Percentiles rank a stretch among this genome's conserved stretches.
Evolutionary conservation across 2,797 vertebrate genomes (phyloP).

Genomic region (Sebastes kiyomatsui): DNA sequence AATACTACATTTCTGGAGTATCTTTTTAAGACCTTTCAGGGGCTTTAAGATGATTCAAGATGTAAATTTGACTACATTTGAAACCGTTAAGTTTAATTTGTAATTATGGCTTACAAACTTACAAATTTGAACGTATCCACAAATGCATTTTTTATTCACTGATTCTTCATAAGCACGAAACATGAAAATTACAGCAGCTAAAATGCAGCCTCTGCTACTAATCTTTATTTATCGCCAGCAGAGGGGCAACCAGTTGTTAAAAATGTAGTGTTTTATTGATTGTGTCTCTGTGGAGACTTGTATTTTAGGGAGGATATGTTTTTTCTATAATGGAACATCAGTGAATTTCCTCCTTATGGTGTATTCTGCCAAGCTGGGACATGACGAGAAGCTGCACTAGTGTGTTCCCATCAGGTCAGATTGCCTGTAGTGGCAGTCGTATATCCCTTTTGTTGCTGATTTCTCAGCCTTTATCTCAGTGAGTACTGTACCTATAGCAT

Average conservation of each 20-base stretch:
- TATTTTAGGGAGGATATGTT: neutral
- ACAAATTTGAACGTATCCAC: neutral
- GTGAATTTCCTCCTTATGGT: conserved; percentile 3
- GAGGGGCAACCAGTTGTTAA: neutral
- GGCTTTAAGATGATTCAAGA: neutral
- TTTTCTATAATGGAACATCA: conserved; percentile 13
- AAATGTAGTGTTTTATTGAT: neutral
- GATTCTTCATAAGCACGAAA: neutral
- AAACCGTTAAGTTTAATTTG: neutral
- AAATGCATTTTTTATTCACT: neutral
- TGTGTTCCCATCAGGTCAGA: conserved; percentile 18
- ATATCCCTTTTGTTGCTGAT: conserved; percentile 9
- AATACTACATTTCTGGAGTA: neutral
- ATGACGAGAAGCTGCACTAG: conserved; percentile 16
- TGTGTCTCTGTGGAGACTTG: neutral
- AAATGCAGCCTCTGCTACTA: neutral
- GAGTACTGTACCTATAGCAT: conserved; percentile 7
- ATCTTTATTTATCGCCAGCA: neutral
- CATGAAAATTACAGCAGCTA: neutral
- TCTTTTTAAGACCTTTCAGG: neutral
- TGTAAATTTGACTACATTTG: neutral
- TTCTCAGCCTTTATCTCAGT: conserved; percentile 28
- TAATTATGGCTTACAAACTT: neutral
- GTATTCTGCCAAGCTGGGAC: conserved; percentile 1
- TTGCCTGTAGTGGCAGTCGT: neutral